Percentiles rank a stretch among this genome's conserved stretches.
These are phyloP conservation scores for Schizopygopsis malacanthus DNA, from an alignment of 2,797 vertebrate genomes.

Conservation along the genomic window DNA sequence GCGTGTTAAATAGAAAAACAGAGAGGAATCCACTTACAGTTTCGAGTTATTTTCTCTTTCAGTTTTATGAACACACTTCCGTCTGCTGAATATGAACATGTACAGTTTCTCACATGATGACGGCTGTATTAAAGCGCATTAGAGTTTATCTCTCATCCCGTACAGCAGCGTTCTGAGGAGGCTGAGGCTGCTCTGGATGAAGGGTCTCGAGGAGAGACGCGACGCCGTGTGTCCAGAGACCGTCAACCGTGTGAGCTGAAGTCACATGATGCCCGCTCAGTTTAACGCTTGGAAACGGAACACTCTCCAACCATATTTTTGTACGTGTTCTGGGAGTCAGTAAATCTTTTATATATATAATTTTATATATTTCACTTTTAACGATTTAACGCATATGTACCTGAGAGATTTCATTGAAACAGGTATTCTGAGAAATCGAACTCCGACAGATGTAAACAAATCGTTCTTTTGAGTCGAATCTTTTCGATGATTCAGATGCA, in stretches of 20 bases:
- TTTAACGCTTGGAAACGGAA: not conserved
- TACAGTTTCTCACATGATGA: slow-evolving; percentile 8
- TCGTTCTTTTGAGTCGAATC: not conserved
- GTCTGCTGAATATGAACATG: slow-evolving; percentile 2
- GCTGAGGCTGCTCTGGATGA: not conserved
- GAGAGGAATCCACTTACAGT: slow-evolving; percentile 22
- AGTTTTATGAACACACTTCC: not conserved
- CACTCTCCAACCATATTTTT: not conserved
- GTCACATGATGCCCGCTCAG: not conserved
- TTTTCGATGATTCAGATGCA: not conserved
- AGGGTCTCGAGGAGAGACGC: not conserved
- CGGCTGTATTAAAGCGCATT: not conserved
- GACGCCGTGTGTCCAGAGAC: not conserved
- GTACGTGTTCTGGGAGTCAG: not conserved
- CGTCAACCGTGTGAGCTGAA: not conserved
- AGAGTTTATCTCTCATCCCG: not conserved
- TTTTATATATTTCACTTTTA: not conserved
- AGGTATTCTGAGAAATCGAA: not conserved
- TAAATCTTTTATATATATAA: not conserved
- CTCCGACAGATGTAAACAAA: not conserved
- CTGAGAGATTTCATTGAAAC: not conserved
- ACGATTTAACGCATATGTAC: not conserved
- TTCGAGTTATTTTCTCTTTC: slow-evolving; percentile 27
- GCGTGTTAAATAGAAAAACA: not conserved
- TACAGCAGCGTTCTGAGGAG: not conserved